A percentile compares a stretch with the other conserved stretches of the same genome.
Evolutionary conservation across 2,888 invertebrate species (phyloP).

Genomic region (Sympetrum striolatum): DNA sequence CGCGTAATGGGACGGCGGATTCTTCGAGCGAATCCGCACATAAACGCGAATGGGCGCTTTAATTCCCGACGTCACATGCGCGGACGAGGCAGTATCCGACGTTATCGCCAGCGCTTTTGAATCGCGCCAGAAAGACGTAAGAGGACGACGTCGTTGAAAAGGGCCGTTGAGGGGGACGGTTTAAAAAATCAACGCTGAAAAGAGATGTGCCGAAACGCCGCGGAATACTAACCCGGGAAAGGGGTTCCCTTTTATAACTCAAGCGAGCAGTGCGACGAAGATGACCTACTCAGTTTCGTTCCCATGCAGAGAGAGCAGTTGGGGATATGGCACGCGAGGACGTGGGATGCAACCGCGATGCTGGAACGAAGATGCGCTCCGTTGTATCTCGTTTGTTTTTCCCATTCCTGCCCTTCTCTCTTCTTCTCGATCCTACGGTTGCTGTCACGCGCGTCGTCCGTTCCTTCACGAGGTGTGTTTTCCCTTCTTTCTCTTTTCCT

Average conservation of each 20-base stretch:
- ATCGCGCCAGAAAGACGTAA: not conserved
- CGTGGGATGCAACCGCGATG: not conserved
- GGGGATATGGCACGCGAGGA: not conserved
- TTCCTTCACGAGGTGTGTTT: too few relatives aligned
- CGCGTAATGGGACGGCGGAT: not conserved
- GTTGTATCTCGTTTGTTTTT: not conserved
- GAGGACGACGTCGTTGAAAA: not conserved
- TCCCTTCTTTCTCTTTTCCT: too few relatives aligned
- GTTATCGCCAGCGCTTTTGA: not conserved
- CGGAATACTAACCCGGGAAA: not conserved
- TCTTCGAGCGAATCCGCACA: not conserved
- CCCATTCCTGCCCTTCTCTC: not conserved
- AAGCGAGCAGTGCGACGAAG: not conserved
- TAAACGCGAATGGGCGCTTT: not conserved
- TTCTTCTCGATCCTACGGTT: not conserved
- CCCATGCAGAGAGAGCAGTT: not conserved
- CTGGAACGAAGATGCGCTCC: not conserved
- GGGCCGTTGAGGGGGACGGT: not conserved
- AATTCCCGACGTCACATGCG: not conserved
- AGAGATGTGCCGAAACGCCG: not conserved
- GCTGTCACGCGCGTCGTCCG: too few relatives aligned
- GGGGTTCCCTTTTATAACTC: not conserved
- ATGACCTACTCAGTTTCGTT: not conserved
- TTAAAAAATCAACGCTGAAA: not conserved
- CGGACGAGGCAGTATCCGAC: not conserved